A percentile compares a stretch with the other conserved stretches of the same genome.
Conservation (phyloP, 2,113 vertebrate species). For the Petrocephalus microphthalmus region DNA sequence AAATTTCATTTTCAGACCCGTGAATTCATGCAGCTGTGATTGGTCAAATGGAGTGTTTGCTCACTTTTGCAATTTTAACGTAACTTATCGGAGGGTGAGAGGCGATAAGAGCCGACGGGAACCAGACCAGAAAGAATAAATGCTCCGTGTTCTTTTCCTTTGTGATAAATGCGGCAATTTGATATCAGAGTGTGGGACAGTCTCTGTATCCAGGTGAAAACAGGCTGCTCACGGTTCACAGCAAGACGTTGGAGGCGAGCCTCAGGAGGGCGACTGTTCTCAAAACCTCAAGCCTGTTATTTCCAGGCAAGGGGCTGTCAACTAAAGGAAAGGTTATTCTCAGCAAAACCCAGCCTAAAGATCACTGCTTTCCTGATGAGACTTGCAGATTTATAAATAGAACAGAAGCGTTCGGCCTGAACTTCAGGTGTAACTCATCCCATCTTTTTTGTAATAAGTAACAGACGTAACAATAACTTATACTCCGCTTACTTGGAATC, state of each 20-base stretch:
- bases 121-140: neutral
- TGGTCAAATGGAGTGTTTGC: neutral
- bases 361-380: neutral
- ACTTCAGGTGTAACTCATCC: neutral
- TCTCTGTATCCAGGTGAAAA: too few relatives aligned
- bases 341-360: neutral
- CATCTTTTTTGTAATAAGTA: neutral
- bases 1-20: neutral
- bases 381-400: neutral
- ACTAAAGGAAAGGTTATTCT: neutral
- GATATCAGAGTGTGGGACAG: neutral
- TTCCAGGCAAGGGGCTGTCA: neutral
- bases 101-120: conserved; percentile 9
- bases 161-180: too few relatives aligned
- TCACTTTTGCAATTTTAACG: neutral
- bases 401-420: neutral
- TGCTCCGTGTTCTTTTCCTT: neutral
- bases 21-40: conserved; percentile 13
- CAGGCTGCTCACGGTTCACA: neutral
- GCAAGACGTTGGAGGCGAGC: neutral
- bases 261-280: neutral
- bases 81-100: neutral
- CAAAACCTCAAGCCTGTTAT: neutral
- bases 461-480: too few relatives aligned
- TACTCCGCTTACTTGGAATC: too few relatives aligned